Evolutionary conservation across 2,888 invertebrate species (phyloP).

Genomic region (Parasteatoda lunata): DNA sequence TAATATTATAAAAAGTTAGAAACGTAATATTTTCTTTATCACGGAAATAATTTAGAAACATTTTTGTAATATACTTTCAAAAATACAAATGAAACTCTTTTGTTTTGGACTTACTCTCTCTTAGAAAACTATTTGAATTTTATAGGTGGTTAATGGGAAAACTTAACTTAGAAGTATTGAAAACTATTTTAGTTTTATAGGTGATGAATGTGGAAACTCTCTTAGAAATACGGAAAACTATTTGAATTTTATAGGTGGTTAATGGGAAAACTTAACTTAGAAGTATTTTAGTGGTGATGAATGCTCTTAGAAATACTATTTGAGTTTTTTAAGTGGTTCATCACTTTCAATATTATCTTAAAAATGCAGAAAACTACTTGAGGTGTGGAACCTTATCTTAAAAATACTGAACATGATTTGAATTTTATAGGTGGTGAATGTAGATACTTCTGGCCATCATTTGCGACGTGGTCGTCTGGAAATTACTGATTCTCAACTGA

Average conservation of each 20-base stretch:
- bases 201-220: not conserved
- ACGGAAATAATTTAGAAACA: too few relatives aligned
- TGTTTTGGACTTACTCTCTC: too few relatives aligned
- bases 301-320: not conserved
- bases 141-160: constrained; percentile 87
- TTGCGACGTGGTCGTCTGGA: constrained; percentile 89
- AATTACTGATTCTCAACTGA: constrained; percentile 88
- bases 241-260: constrained; percentile 78
- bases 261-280: constrained; percentile 90
- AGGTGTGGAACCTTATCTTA: not conserved
- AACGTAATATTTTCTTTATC: too few relatives aligned
- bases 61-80: too few relatives aligned
- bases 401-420: not conserved
- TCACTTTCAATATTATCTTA: not conserved
- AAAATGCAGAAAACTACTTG: not conserved
- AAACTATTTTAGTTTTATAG: not conserved
- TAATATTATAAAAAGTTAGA: too few relatives aligned
- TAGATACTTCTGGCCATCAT: constrained; percentile 85
- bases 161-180: constrained; percentile 75
- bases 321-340: not conserved
- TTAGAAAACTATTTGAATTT: not conserved
- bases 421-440: constrained; percentile 82
- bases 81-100: too few relatives aligned
- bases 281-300: too few relatives aligned
- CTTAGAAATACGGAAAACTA: not conserved